phyloP scores from a whole-genome alignment of 2,888 invertebrate species.

The Lysandra bellargus region DNA sequence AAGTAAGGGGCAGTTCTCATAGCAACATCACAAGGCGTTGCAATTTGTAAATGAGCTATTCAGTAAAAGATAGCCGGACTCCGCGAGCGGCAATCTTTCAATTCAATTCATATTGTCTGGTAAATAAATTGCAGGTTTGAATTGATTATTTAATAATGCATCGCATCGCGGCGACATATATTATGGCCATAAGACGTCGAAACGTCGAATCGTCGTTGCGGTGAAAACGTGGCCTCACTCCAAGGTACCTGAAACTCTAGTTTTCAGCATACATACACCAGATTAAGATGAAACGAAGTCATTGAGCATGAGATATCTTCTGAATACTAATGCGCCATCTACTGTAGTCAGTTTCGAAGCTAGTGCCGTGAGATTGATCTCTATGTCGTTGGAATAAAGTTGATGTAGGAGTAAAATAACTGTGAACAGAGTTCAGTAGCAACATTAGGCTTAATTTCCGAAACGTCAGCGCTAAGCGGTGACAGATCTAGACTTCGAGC shows the following conservation, averaged over 20 bases:
- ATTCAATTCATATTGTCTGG: too few species aligned
- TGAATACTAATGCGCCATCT: neutral
- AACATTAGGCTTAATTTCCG: conserved; percentile 15
- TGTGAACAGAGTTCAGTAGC: neutral
- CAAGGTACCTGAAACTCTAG: neutral
- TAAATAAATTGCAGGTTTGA: too few species aligned
- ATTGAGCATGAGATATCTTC: neutral
- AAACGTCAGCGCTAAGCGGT: neutral
- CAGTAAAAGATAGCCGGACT: too few species aligned
- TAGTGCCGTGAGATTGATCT: neutral
- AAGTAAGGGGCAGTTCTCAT: too few species aligned
- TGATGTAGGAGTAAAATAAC: neutral
- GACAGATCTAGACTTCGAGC: conserved; percentile 17
- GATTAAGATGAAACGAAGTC: neutral
- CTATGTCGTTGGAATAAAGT: neutral
- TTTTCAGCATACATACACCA: neutral
- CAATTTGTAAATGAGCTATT: too few species aligned
- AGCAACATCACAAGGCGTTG: too few species aligned
- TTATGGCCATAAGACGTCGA: too few species aligned
- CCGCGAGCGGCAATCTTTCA: too few species aligned
- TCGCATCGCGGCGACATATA: too few species aligned
- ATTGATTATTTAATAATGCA: too few species aligned
- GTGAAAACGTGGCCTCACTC: too few species aligned
- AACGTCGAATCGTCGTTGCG: too few species aligned
- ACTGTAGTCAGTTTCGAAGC: neutral